Evolutionary conservation across 2,888 invertebrate species (phyloP).

Genomic region (Mycogona germanica): DNA sequence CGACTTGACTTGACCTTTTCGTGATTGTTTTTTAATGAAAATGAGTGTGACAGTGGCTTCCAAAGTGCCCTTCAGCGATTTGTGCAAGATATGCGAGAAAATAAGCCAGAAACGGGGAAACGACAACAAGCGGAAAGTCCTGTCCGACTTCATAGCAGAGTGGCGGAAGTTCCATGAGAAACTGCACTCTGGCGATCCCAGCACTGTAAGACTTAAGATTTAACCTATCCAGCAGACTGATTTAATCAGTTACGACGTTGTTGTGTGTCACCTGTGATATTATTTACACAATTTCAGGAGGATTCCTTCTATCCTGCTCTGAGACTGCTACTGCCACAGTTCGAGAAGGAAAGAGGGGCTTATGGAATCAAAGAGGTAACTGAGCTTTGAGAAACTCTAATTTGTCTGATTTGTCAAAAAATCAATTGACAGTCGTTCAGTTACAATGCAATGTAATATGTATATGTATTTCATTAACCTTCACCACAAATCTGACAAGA

Average conservation of each 20-base stretch:
- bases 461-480: no score
- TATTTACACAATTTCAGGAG: slow-evolving; percentile 38
- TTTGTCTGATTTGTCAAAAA: neutral
- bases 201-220: slow-evolving; percentile 22
- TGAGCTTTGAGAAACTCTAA: no score
- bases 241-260: neutral
- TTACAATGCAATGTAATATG: neutral
- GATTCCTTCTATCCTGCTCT: slow-evolving; percentile 53
- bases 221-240: no score
- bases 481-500: neutral
- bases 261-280: neutral
- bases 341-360: slow-evolving; percentile 63
- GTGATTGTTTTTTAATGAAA: no score
- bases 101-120: slow-evolving; percentile 38
- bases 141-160: slow-evolving; percentile 33
- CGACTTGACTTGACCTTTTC: no score
- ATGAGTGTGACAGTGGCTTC: slow-evolving; percentile 14
- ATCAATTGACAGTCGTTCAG: neutral
- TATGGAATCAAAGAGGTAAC: slow-evolving; percentile 65
- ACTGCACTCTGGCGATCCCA: slow-evolving; percentile 28
- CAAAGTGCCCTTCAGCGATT: slow-evolving; percentile 33
- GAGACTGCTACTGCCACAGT: slow-evolving; percentile 61
- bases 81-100: slow-evolving; percentile 45
- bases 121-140: slow-evolving; percentile 33
- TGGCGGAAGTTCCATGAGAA: slow-evolving; percentile 35